These are phyloP conservation scores for Arothron firmamentum DNA, from an alignment of 2,113 vertebrate genomes.

Conservation along the genomic window DNA sequence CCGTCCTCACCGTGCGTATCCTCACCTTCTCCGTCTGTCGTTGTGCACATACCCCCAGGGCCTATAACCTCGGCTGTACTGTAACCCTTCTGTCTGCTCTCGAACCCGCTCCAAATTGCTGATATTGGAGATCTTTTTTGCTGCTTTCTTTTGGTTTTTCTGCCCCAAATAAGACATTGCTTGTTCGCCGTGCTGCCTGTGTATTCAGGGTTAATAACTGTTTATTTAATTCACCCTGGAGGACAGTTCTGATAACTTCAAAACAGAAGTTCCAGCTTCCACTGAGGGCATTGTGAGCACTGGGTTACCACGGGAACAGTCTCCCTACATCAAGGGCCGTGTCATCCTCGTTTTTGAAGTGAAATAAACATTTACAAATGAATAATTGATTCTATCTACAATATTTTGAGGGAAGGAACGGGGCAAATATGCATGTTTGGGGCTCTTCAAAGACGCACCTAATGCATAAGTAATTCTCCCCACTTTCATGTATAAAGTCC, in stretches of 20 bases:
- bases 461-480: slow-evolving; percentile 70
- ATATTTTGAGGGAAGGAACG: slow-evolving; percentile 56
- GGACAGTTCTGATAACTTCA: slow-evolving; percentile 39
- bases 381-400: slow-evolving; percentile 72
- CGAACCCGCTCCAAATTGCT: too few species aligned
- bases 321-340: slow-evolving; percentile 60
- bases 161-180: background rate
- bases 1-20: too few species aligned
- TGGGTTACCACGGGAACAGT: slow-evolving; percentile 36
- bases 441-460: slow-evolving; percentile 71
- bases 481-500: slow-evolving; percentile 71
- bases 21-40: too few species aligned
- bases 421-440: slow-evolving; percentile 57
- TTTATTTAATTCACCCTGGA: slow-evolving; percentile 25
- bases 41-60: too few species aligned
- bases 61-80: too few species aligned
- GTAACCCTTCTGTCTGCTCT: too few species aligned
- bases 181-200: slow-evolving; percentile 6
- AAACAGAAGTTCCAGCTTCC: slow-evolving; percentile 42
- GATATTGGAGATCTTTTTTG: too few species aligned
- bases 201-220: slow-evolving; percentile 10
- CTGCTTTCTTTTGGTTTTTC: too few species aligned
- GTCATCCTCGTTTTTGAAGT: slow-evolving; percentile 63
- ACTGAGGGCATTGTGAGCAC: slow-evolving; percentile 28
- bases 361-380: slow-evolving; percentile 71